These are phyloP conservation scores for Remorina albescens DNA, from an alignment of 2,797 vertebrate species.

Conservation along the genomic window DNA sequence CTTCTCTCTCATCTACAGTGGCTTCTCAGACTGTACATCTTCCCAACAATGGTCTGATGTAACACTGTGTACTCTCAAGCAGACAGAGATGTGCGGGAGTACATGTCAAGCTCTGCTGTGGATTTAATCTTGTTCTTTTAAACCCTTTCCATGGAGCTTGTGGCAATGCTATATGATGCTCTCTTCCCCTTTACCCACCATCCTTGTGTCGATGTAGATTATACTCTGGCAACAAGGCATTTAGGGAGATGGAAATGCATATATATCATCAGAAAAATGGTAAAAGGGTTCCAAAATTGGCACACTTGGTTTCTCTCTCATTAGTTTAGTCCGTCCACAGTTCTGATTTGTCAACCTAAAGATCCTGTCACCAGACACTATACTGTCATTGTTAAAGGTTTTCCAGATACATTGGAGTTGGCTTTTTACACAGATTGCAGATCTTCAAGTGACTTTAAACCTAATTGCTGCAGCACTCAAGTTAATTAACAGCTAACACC, in stretches of 20 bases:
- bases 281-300: too few species aligned
- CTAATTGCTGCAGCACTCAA: constrained; percentile 37
- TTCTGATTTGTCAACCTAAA: constrained; percentile 27
- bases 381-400: constrained; percentile 33
- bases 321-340: constrained; percentile 18
- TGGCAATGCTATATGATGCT: constrained; percentile 2
- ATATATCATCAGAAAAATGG: constrained; percentile 7
- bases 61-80: constrained; percentile 23
- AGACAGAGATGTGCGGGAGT: constrained; percentile 1
- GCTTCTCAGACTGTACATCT: constrained; percentile 21
- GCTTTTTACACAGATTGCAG: constrained; percentile 22
- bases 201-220: constrained; percentile 12
- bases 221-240: constrained; percentile 4
- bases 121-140: constrained; percentile 27
- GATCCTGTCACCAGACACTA: constrained; percentile 16
- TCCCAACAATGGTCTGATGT: constrained; percentile 29
- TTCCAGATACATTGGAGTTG: constrained; percentile 1
- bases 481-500: constrained; percentile 47
- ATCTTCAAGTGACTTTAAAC: constrained; percentile 47
- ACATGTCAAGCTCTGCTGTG: constrained; percentile 18
- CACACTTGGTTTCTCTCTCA: not conserved
- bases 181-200: constrained; percentile 2
- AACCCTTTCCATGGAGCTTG: constrained; percentile 6
- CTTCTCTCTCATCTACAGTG: not conserved
- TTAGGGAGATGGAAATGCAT: not conserved